phyloP scores from a whole-genome alignment of 2,797 vertebrate genomes.

The Gymnoscopelus braueri region DNA sequence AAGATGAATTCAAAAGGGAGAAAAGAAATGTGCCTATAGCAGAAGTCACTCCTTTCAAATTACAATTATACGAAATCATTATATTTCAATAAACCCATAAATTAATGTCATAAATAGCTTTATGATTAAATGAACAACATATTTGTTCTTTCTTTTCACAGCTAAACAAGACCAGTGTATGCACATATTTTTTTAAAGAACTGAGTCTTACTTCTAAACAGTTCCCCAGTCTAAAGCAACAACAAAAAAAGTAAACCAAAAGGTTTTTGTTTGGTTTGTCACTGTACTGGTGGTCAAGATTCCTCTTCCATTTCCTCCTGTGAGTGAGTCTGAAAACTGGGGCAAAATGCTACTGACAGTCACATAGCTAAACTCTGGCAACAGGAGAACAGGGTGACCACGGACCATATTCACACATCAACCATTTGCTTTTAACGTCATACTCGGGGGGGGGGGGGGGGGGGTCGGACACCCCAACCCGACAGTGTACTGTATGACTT shows the following conservation, averaged over 20 bases:
- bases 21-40: constrained; percentile 60
- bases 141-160: constrained; percentile 79
- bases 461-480: too few relatives aligned
- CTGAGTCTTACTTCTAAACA: constrained; percentile 52
- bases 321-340: constrained; percentile 51
- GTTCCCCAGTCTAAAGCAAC: constrained; percentile 59
- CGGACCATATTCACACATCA: too few relatives aligned
- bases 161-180: constrained; percentile 80
- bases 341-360: constrained; percentile 43
- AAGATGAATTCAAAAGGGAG: constrained; percentile 61
- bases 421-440: too few relatives aligned
- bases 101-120: constrained; percentile 81
- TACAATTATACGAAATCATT: constrained; percentile 66
- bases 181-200: constrained; percentile 56
- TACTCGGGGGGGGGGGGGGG: too few relatives aligned
- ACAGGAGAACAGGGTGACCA: constrained; percentile 36
- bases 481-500: too few relatives aligned
- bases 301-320: constrained; percentile 60
- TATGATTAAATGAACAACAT: constrained; percentile 74
- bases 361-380: constrained; percentile 47
- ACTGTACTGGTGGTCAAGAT: constrained; percentile 49
- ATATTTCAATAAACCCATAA: constrained; percentile 76
- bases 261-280: constrained; percentile 47
- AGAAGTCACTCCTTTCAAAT: constrained; percentile 60
- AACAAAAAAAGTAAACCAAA: constrained; percentile 48